Percentiles rank a stretch among this genome's conserved stretches.
Conservation (phyloP, 2,113 vertebrate species). For the Micronisus gabar region DNA sequence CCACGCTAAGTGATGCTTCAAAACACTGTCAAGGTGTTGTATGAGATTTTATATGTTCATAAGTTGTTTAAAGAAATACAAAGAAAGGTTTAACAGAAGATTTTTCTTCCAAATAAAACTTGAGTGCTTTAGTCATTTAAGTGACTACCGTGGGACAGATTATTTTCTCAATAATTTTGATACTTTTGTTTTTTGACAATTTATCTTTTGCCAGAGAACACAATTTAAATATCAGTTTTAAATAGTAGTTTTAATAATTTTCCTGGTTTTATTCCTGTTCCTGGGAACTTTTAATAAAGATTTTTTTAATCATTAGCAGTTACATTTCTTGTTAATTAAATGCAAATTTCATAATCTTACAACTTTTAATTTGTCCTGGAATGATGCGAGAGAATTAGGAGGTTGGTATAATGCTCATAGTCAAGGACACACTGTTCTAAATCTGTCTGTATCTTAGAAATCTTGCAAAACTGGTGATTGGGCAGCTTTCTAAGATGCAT, state of each 20-base stretch:
- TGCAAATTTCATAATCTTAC: conserved; percentile 55
- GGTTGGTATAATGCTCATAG: conserved; percentile 23
- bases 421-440: conserved; percentile 42
- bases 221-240: conserved; percentile 65
- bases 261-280: conserved; percentile 7
- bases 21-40: not conserved
- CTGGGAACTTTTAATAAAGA: conserved; percentile 39
- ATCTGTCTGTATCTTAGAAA: conserved; percentile 39
- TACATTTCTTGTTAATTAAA: conserved; percentile 65
- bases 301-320: conserved; percentile 52
- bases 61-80: not conserved
- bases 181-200: conserved; percentile 41
- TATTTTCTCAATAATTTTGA: conserved; percentile 59
- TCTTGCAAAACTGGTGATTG: conserved; percentile 41
- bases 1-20: not conserved
- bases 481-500: conserved; percentile 38
- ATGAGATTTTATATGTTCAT: not conserved
- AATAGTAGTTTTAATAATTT: conserved; percentile 62
- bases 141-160: not conserved
- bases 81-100: not conserved
- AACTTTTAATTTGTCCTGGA: conserved; percentile 49
- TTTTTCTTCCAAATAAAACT: not conserved
- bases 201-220: conserved; percentile 46
- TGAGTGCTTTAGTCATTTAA: conserved; percentile 36
- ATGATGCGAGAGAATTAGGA: conserved; percentile 24